A percentile compares a stretch with the other conserved stretches of the same genome.
These are phyloP conservation scores for Leptogaster cylindrica DNA, from an alignment of 2,888 invertebrate genomes.

Conservation along the genomic window DNA sequence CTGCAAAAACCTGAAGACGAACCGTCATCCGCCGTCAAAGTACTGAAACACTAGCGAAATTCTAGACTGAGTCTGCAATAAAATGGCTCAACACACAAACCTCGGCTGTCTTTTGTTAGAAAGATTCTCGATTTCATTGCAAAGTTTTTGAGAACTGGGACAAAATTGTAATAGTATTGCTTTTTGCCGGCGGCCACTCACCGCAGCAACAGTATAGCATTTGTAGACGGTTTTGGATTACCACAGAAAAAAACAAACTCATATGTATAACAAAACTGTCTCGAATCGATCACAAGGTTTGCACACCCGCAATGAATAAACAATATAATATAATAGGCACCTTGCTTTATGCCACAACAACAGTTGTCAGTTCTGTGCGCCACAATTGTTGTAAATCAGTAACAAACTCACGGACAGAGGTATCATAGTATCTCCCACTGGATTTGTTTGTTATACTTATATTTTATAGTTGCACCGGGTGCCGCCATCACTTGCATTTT, in stretches of 20 bases:
- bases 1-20: too few relatives aligned
- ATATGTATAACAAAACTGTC: constrained; percentile 31
- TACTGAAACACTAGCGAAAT: neutral
- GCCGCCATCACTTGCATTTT: constrained; percentile 18
- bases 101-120: constrained; percentile 25
- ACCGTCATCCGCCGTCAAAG: neutral
- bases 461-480: neutral
- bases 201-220: constrained; percentile 10
- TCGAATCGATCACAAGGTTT: constrained; percentile 13
- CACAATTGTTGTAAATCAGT: constrained; percentile 20
- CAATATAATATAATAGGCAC: too few relatives aligned
- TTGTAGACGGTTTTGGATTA: neutral
- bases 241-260: neutral
- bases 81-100: neutral
- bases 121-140: constrained; percentile 24
- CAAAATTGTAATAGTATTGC: constrained; percentile 2
- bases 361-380: constrained; percentile 6
- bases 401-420: too few relatives aligned
- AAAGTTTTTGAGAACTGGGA: constrained; percentile 11
- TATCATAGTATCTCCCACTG: too few relatives aligned
- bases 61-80: neutral
- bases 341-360: too few relatives aligned
- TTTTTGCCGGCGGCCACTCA: neutral
- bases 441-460: too few relatives aligned
- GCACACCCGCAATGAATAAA: neutral